phyloP scores from a whole-genome alignment of 2,113 vertebrate genomes.

The Hippopotamus amphibius region DNA sequence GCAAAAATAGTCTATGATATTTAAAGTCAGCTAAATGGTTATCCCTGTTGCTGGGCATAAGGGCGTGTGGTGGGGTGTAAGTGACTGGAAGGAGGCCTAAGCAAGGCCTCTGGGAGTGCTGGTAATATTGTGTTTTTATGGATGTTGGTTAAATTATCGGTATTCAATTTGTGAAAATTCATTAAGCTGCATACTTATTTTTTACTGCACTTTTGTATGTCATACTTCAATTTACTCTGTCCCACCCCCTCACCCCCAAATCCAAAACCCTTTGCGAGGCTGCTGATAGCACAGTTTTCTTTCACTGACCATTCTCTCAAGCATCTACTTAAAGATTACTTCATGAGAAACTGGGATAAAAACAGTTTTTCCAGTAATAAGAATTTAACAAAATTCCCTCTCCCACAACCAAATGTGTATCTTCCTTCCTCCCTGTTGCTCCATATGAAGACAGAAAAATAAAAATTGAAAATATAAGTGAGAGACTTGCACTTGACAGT shows the following conservation, averaged over 20 bases:
- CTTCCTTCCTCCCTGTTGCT: not conserved
- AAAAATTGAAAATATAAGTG: slow-evolving; percentile 46
- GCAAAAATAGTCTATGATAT: not conserved
- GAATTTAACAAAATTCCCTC: slow-evolving; percentile 31
- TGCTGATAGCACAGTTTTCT: not conserved
- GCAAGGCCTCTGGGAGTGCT: not conserved
- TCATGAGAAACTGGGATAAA: slow-evolving; percentile 40
- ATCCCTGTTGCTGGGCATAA: not conserved
- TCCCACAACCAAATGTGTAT: not conserved
- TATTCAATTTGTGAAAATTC: slow-evolving; percentile 56
- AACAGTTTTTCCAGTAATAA: slow-evolving; percentile 27
- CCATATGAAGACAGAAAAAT: not conserved
- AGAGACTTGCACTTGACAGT: not conserved
- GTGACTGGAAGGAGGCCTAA: not conserved
- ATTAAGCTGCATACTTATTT: not conserved
- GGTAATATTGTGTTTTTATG: slow-evolving; percentile 22
- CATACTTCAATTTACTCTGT: slow-evolving; percentile 24
- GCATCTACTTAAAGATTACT: slow-evolving; percentile 34
- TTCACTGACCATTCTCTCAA: not conserved
- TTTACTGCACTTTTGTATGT: not conserved
- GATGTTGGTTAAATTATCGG: slow-evolving; percentile 32
- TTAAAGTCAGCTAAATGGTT: slow-evolving; percentile 1
- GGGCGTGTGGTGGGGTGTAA: not conserved
- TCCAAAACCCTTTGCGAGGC: slow-evolving; percentile 7
- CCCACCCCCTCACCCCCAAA: not conserved